A percentile compares a stretch with the other conserved stretches of the same genome.
These are phyloP conservation scores for Corynorhinus townsendii DNA, from an alignment of 2,113 vertebrate genomes.

Conservation along the genomic window DNA sequence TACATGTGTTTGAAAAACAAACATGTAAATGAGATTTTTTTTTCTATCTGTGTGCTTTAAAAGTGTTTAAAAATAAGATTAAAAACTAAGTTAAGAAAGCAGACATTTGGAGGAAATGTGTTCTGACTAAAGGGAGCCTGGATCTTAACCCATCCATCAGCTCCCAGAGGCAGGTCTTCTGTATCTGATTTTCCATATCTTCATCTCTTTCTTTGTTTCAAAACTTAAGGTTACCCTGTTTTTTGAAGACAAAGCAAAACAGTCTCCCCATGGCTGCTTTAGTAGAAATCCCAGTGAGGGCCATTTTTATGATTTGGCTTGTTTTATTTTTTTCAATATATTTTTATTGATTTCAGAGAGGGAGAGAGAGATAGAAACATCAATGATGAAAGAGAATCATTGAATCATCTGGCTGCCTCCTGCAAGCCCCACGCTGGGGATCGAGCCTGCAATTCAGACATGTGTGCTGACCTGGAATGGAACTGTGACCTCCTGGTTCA, in stretches of 20 bases:
- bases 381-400: no score
- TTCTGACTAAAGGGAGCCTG: not conserved
- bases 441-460: no score
- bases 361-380: no score
- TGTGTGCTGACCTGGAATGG: no score
- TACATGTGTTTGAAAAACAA: not conserved
- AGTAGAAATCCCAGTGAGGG: not conserved
- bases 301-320: not conserved
- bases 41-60: not conserved
- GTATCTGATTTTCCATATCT: not conserved
- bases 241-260: not conserved
- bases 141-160: fast-evolving
- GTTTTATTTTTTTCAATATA: not conserved
- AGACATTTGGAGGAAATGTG: not conserved
- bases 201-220: not conserved
- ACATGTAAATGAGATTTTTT: not conserved
- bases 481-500: no score
- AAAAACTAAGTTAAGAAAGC: not conserved
- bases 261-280: not conserved
- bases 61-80: not conserved
- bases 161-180: not conserved
- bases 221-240: not conserved
- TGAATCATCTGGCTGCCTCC: no score
- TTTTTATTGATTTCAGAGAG: no score
- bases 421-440: no score